Percentiles rank a stretch among this genome's conserved stretches.
Evolutionary conservation across 2,888 invertebrate species (phyloP).

Genomic region (Subacronicta megacephala): DNA sequence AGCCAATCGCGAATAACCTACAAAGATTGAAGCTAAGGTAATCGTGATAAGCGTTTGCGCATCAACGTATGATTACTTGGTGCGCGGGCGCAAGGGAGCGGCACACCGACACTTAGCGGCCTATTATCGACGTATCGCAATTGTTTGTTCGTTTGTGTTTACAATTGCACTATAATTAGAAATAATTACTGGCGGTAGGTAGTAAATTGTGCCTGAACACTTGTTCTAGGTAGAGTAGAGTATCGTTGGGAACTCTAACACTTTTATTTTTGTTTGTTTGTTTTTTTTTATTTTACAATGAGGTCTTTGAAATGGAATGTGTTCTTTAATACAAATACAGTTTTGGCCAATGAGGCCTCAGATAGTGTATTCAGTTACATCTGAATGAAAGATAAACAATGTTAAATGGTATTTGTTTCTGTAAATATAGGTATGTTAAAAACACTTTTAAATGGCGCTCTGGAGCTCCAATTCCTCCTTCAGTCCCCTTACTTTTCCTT

Average conservation of each 20-base stretch:
- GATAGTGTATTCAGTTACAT: too few relatives aligned
- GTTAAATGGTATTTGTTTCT: too few relatives aligned
- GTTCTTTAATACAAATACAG: too few relatives aligned
- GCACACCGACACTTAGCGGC: conserved; percentile 61
- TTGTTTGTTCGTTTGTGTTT: conserved; percentile 62
- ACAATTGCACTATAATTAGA: conserved; percentile 60
- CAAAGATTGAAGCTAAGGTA: conserved; percentile 51
- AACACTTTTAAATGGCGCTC: too few relatives aligned
- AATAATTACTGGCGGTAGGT: conserved; percentile 52
- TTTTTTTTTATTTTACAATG: background rate
- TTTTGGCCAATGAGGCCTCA: background rate
- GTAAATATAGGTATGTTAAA: too few relatives aligned
- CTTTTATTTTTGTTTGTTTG: conserved; percentile 12
- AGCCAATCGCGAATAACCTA: conserved; percentile 44
- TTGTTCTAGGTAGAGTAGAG: conserved; percentile 20
- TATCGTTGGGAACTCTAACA: conserved; percentile 16
- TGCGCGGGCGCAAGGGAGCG: conserved; percentile 47
- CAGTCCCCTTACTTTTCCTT: too few relatives aligned
- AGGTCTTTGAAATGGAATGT: too few relatives aligned
- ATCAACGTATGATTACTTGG: conserved; percentile 61
- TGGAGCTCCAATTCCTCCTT: too few relatives aligned
- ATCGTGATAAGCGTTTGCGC: conserved; percentile 50
- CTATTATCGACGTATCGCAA: conserved; percentile 68
- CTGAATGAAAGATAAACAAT: too few relatives aligned
- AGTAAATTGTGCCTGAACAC: conserved; percentile 46